phyloP scores from a whole-genome alignment of 2,113 vertebrate genomes.

The Dasyurus viverrinus region DNA sequence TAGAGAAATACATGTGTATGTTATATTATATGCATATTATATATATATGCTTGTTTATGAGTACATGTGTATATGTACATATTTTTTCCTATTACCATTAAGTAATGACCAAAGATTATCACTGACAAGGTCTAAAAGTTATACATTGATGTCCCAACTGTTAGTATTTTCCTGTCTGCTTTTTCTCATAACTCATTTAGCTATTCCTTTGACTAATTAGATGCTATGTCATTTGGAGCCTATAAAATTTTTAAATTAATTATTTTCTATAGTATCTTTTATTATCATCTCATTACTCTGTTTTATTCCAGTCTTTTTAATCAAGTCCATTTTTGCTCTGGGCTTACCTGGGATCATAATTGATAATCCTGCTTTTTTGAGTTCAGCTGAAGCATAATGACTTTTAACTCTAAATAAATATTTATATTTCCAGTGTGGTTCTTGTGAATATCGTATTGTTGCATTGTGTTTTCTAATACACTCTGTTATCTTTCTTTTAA shows the following conservation, averaged over 20 bases:
- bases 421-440: background rate
- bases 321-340: background rate
- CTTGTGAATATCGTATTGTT: background rate
- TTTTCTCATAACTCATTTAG: background rate
- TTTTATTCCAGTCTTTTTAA: background rate
- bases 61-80: background rate
- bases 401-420: background rate
- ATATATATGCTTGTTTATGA: too few relatives aligned
- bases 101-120: background rate
- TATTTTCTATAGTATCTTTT: background rate
- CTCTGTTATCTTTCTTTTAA: background rate
- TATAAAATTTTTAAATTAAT: background rate
- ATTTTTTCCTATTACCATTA: background rate
- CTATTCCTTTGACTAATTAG: background rate
- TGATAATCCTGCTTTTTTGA: background rate
- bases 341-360: background rate
- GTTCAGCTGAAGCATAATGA: background rate
- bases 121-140: background rate
- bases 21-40: too few relatives aligned
- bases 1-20: background rate
- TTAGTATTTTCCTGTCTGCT: background rate
- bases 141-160: background rate
- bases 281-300: background rate
- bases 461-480: background rate
- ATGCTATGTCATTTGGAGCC: background rate